phyloP scores from a whole-genome alignment of 1,140 invertebrate genomes.

The Drosophila pseudoananassae region DNA sequence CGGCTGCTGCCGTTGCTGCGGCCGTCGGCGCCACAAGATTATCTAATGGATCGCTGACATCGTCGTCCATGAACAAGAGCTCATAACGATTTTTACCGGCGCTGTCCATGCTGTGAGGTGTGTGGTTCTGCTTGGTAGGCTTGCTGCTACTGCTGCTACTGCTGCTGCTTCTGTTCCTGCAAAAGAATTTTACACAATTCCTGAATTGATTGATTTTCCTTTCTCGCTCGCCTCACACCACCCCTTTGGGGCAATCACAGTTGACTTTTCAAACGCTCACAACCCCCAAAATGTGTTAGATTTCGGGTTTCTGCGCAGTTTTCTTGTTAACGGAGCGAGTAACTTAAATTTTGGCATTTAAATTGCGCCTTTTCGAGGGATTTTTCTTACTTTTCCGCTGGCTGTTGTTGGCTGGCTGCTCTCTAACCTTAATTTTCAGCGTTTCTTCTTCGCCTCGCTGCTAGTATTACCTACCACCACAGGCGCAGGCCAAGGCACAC shows the following conservation, averaged over 20 bases:
- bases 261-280: slow-evolving; percentile 10
- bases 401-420: slow-evolving; percentile 68
- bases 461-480: slow-evolving; percentile 69
- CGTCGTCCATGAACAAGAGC: slow-evolving; percentile 94
- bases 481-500: slow-evolving; percentile 46
- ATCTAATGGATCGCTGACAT: slow-evolving; percentile 94
- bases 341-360: slow-evolving; percentile 19
- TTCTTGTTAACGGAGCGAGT: background rate
- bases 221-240: slow-evolving; percentile 5
- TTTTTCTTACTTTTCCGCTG: slow-evolving; percentile 73
- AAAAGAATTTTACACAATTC: slow-evolving; percentile 41
- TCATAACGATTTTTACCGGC: slow-evolving; percentile 97
- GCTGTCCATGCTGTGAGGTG: slow-evolving; percentile 90
- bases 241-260: slow-evolving; percentile 1
- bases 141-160: slow-evolving; percentile 41
- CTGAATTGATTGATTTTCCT: slow-evolving; percentile 75
- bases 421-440: slow-evolving; percentile 84
- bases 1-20: slow-evolving; percentile 85
- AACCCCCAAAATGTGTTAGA: background rate
- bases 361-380: slow-evolving; percentile 42
- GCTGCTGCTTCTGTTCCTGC: slow-evolving; percentile 31
- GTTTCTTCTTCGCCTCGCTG: slow-evolving; percentile 74
- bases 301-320: background rate
- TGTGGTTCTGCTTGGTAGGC: slow-evolving; percentile 23
- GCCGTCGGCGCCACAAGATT: slow-evolving; percentile 90